Base-by-base conservation (phyloP, 2,113 vertebrate species). In the Ophthalmolycus amberensis region DNA sequence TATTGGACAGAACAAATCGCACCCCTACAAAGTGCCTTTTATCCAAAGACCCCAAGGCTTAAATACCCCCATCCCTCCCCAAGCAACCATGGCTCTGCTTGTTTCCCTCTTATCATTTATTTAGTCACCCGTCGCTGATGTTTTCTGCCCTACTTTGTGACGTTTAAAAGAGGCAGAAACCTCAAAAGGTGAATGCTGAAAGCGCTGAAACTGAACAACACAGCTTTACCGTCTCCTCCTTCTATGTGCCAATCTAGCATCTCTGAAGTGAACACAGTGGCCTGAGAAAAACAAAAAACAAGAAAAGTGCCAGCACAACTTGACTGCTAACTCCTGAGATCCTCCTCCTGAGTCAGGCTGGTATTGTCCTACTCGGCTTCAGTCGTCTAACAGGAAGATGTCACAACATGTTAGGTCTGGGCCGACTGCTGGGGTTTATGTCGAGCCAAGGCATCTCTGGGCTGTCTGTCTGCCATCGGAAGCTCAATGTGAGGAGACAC, bases 1-100 rank as follows among this genome's bases (percentile, higher is more conserved):
- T 93, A 94, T 93, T 94, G 95, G 94, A 96, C 94, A 94, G 93
- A 94, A 96, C 95, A 95, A 95, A 95, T 96, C 93, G 82, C 94
- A 95, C 95, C 95, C 94, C 94, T 96, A 98, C 97, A 98, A 96
- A 97, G 96, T 96, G 95, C 95, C 97, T 98, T 98, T 98, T 97
- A 97, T 98, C 95, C 95, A 91, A 59, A 85, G 92, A 95, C 91
- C 95, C 94, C 64, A 88, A 95, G 95, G 90, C 95, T 94, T 93
- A 95, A 96, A 95, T 94, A 92, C 95, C 93, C 93, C 85, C 70
- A 64, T 88, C 84, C 89, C 87, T 91, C 87, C 82, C 88, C 82
- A 85, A 91, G 92, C 91, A 93, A 93, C 93, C 90, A 69, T 90
- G 91, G 94, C 92, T 90, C 85, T 88, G 90, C 92, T 94, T 95